These are phyloP conservation scores for Catostylus mosaicus DNA, from an alignment of 30 jellyfish, hydroid and myxozoan genomes.

Conservation along the genomic window DNA sequence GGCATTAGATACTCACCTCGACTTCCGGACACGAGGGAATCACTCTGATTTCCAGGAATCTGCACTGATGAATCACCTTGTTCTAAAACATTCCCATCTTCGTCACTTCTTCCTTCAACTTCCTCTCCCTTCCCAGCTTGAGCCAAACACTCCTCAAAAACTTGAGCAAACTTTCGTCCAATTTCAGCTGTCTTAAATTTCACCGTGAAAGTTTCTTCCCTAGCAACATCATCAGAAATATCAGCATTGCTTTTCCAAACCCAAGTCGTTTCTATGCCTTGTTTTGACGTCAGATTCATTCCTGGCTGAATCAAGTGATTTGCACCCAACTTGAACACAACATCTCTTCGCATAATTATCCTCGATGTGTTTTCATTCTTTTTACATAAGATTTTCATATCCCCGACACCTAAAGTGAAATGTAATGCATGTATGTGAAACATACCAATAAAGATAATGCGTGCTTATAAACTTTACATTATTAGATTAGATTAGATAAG, in stretches of 20 bases:
- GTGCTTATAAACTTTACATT: too few species aligned
- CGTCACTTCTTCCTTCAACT: not conserved
- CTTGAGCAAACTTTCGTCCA: constrained; percentile 58
- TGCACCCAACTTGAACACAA: constrained; percentile 80
- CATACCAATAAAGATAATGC: too few species aligned
- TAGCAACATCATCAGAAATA: constrained; percentile 72
- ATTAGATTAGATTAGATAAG: too few species aligned
- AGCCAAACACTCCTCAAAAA: constrained; percentile 14
- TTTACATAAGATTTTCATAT: constrained; percentile 69
- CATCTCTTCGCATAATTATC: constrained; percentile 89
- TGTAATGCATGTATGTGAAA: too few species aligned
- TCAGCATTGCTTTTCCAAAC: constrained; percentile 87
- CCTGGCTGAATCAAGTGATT: constrained; percentile 91
- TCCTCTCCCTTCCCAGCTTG: not conserved
- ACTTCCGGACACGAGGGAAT: not conserved
- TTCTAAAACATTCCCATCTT: not conserved
- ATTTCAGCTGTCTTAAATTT: constrained; percentile 73
- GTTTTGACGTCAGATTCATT: constrained; percentile 67
- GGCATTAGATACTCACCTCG: too few species aligned
- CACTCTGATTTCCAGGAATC: not conserved
- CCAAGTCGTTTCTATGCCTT: constrained; percentile 81
- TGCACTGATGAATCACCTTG: not conserved
- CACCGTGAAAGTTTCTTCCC: constrained; percentile 69
- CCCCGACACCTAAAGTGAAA: too few species aligned
- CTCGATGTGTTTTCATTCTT: constrained; percentile 47